phyloP scores from a whole-genome alignment of 2,113 vertebrate species.

The Gallinago paraguaiae region DNA sequence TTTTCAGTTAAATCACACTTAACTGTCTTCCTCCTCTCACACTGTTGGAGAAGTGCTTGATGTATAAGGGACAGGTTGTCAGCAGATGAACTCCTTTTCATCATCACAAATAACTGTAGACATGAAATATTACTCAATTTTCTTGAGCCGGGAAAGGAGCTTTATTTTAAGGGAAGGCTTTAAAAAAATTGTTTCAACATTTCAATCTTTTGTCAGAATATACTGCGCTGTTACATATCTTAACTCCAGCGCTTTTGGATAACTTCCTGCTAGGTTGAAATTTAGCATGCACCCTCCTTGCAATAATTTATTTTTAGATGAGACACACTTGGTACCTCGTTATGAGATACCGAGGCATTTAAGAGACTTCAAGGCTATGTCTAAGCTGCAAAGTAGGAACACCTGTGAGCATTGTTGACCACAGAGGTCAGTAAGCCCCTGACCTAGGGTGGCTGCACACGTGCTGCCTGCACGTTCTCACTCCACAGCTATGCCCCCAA shows the following conservation, averaged over 20 bases:
- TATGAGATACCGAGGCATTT: not conserved
- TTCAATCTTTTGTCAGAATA: slow-evolving; percentile 37
- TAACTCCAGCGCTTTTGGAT: not conserved
- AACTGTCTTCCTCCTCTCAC: not conserved
- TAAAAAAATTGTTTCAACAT: slow-evolving; percentile 46
- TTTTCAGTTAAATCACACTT: slow-evolving; percentile 10
- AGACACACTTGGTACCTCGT: not conserved
- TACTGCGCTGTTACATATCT: not conserved
- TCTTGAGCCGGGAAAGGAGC: not conserved
- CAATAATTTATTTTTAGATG: not conserved
- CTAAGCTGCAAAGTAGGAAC: not conserved
- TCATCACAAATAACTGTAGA: slow-evolving; percentile 45
- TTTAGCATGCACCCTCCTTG: not conserved
- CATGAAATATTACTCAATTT: slow-evolving; percentile 60
- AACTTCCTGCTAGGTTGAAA: not conserved
- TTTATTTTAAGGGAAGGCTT: slow-evolving; percentile 45
- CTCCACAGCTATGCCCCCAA: not conserved
- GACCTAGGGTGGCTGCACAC: not conserved
- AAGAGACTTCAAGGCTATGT: not conserved
- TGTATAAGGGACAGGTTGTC: slow-evolving; percentile 44
- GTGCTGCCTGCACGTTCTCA: fast-evolving
- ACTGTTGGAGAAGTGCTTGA: not conserved
- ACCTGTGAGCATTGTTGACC: not conserved
- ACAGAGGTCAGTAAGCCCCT: not conserved
- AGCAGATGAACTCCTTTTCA: slow-evolving; percentile 46